Base-by-base conservation (phyloP, 2,113 vertebrate species). In the Seriola quinqueradiata region DNA sequence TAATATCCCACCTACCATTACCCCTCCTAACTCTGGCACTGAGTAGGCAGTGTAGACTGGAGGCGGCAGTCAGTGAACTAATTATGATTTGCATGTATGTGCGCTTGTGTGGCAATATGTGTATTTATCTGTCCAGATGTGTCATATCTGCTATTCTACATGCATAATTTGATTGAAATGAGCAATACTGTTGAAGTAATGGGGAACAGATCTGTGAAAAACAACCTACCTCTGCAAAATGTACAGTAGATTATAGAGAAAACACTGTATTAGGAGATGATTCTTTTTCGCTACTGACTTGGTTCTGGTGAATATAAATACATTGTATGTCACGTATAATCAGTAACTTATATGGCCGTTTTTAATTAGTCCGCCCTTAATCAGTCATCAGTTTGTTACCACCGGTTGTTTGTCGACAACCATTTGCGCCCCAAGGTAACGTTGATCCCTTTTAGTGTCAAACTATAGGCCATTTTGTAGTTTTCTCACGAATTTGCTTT, bases 11-110 rank as follows among this genome's bases (percentile, higher is more conserved):
- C 4, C 13, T 19, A 42, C 40, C 40, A 2, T 42, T 23, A 11
- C 42, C 28, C 10, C 16, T 72, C 40, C 12, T 48, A 3, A 34
- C 25, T 36, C 48, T 64, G 58, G 32, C 23, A 14, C 13, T 42
- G 11, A 34, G 58, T 74, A 52, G 40, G 52, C 61, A 81, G 28
- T 5, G 1, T 48, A 8, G 54, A 11, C 42, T 4, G 23, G n/a
- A 64, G 65, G 21, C 59, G 66, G 52, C 77, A 52, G 52, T 40
- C 58, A 50, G 42, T 19, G 32, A 4, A 13, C 25, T 70, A 59
- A 71, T 74, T 58, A 57, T 5, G 72, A 25, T 54, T 54, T 70
- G 25, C 8, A 13, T 23, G 8, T 54, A 10, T 48, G 21, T 42
- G 13, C 36, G 0, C 8, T 21, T 52, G 1, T 52, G 17, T 52